Evolutionary conservation across 1,140 invertebrate species (phyloP), one percentile per base, ranked within the genome.

Genomic region (Drosophila rufa): DNA sequence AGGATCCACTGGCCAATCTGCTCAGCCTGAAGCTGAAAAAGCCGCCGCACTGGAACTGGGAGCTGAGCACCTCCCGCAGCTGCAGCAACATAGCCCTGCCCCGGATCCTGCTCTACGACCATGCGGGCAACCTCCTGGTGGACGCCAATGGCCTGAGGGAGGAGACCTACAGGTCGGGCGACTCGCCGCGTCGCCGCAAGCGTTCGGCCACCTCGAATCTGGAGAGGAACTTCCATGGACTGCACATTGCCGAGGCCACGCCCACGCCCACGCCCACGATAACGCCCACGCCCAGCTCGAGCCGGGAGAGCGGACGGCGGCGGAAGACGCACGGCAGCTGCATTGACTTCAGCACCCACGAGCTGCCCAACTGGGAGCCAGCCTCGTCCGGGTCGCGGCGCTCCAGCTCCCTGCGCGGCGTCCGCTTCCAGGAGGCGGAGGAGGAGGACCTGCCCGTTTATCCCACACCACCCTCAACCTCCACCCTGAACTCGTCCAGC

Each of bases 1-100:
- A 67, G 33, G 86, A 91, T 75, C 80, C 78, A 0, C 25, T 91
- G n/a, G 70, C 77, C 22, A 92, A 92, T 57, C 51, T 93, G 9
- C 92, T 94, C 0, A 91, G 92, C 25, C 76, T 94, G 8, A 89
- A 94, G 70, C 74, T 94, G 40, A 92, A 91, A 48, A 94, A 94
- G 64, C 94, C 94, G 0, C 91, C 93, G 60, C 86, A 90, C 67
- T 94, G 94, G 94, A 93, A 94, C 67, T 94, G 94, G 94, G 93
- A 94, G 82, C 67, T 94, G 62, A 93, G 92, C 19, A 94, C 94
- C 5, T 94, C 94, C 7, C 93, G 94, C 57, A 94, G 94, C 25
- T 94, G 94, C 43, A 93, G 93, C 19, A 93, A 94, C 64, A 94
- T 94, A 25, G 79, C 91, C 14, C 75, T 94, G 58, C 94, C 94